Conservation (phyloP, 2,113 vertebrate species). For the Merops nubicus region DNA sequence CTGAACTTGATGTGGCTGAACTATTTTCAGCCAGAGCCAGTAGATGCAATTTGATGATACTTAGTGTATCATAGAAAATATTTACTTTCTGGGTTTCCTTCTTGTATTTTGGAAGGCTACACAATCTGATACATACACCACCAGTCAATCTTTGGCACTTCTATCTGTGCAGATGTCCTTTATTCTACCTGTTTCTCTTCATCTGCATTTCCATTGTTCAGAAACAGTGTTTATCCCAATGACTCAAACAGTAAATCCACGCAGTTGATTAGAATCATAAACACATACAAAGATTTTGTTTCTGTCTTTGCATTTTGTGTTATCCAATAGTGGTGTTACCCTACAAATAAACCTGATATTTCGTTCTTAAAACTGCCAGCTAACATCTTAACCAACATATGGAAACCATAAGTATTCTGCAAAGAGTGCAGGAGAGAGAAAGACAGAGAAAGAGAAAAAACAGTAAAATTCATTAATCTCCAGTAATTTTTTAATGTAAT, state of each 20-base stretch:
- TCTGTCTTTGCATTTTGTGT: not conserved
- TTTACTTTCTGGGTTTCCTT: not conserved
- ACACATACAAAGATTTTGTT: not conserved
- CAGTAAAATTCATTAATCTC: constrained; percentile 22
- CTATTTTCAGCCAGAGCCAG: not conserved
- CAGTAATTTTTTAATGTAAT: not conserved
- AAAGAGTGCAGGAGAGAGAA: constrained; percentile 43
- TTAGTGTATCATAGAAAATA: not conserved
- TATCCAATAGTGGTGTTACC: not conserved
- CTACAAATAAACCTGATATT: constrained; percentile 3
- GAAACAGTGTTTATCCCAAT: not conserved
- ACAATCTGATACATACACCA: not conserved
- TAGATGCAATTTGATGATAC: not conserved
- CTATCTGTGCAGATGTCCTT: not conserved
- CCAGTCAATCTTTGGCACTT: not conserved
- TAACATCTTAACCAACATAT: constrained; percentile 17
- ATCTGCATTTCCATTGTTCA: not conserved
- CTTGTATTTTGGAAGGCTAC: not conserved
- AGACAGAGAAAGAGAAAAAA: constrained; percentile 29
- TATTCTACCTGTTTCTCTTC: constrained; percentile 12
- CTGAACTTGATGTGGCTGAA: not conserved
- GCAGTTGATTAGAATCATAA: not conserved
- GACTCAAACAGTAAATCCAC: not conserved
- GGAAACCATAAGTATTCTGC: constrained; percentile 14
- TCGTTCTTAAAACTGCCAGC: constrained; percentile 20